Evolutionary conservation across 2,113 vertebrate genomes (phyloP).

Genomic region (Henicopernis longicauda): DNA sequence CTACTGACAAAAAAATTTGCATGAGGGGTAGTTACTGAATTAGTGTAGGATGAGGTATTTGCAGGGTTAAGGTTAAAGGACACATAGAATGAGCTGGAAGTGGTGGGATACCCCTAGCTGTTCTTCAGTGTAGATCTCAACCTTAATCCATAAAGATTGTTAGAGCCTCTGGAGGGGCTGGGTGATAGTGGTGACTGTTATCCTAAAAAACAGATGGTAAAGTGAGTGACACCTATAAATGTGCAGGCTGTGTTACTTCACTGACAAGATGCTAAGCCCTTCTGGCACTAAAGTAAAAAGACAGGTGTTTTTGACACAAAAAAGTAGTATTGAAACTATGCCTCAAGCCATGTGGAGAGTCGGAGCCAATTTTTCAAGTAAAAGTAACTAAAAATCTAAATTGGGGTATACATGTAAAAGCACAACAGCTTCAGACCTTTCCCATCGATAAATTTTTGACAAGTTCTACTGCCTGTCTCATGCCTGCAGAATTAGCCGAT

Average conservation of each 20-base stretch:
- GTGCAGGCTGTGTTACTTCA: slow-evolving; percentile 72
- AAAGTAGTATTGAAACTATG: slow-evolving; percentile 65
- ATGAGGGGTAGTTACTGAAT: not conserved
- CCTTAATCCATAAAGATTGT: slow-evolving; percentile 63
- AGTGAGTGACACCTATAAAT: slow-evolving; percentile 77
- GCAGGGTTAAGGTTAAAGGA: slow-evolving; percentile 26
- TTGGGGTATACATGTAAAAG: slow-evolving; percentile 11
- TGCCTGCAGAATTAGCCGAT: not conserved
- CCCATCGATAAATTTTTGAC: not conserved
- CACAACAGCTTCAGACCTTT: slow-evolving; percentile 25
- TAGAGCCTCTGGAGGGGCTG: slow-evolving; percentile 65
- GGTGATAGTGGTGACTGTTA: slow-evolving; percentile 70
- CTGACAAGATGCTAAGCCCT: slow-evolving; percentile 77
- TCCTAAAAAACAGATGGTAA: slow-evolving; percentile 76
- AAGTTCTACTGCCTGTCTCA: not conserved
- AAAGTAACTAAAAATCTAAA: slow-evolving; percentile 66
- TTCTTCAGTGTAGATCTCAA: slow-evolving; percentile 53
- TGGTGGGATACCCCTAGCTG: slow-evolving; percentile 12
- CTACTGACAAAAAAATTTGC: not conserved
- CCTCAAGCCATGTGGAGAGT: slow-evolving; percentile 57
- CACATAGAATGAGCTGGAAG: slow-evolving; percentile 19
- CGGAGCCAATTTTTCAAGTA: slow-evolving; percentile 64
- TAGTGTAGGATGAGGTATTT: not conserved
- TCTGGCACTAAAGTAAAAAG: slow-evolving; percentile 73
- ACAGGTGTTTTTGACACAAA: slow-evolving; percentile 72